Conservation (phyloP, 2,113 vertebrate genomes). For the Centropristis striata region DNA sequence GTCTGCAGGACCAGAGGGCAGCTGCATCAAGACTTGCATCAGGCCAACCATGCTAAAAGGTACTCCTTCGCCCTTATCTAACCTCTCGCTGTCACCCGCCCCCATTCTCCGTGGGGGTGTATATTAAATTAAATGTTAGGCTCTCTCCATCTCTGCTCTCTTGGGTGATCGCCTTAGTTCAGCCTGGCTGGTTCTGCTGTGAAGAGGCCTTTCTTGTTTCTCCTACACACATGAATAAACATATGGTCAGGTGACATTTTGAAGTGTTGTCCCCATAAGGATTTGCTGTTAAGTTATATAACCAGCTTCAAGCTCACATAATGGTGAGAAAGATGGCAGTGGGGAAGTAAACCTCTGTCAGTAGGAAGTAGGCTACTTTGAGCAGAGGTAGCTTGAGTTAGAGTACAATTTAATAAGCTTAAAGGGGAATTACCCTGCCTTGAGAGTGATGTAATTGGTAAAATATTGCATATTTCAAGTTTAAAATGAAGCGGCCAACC, state of each 20-base stretch:
- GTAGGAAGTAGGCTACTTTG: background rate
- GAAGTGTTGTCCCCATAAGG: background rate
- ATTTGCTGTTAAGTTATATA: slow-evolving; percentile 34
- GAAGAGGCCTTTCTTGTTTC: slow-evolving; percentile 49
- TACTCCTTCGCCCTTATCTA: slow-evolving; percentile 51
- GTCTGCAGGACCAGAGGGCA: slow-evolving; percentile 46
- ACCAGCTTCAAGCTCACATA: slow-evolving; percentile 1
- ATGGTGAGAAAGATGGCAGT: background rate
- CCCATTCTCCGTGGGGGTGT: slow-evolving; percentile 41
- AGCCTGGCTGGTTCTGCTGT: slow-evolving; percentile 40
- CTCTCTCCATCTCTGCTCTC: slow-evolving; percentile 36
- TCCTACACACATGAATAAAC: slow-evolving; percentile 70
- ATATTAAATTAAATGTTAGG: slow-evolving; percentile 65
- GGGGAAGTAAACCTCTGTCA: background rate
- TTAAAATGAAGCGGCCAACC: background rate
- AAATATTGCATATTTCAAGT: background rate
- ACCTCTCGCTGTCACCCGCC: slow-evolving; percentile 51
- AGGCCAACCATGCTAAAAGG: slow-evolving; percentile 52
- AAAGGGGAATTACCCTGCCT: background rate
- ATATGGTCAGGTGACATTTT: slow-evolving; percentile 62
- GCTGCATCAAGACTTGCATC: slow-evolving; percentile 50
- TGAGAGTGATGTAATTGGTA: background rate
- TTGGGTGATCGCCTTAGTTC: slow-evolving; percentile 59
- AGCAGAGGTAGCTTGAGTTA: background rate
- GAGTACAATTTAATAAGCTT: background rate